Conservation (phyloP, 1,140 invertebrate species). For the Calephelis virginiensis region DNA sequence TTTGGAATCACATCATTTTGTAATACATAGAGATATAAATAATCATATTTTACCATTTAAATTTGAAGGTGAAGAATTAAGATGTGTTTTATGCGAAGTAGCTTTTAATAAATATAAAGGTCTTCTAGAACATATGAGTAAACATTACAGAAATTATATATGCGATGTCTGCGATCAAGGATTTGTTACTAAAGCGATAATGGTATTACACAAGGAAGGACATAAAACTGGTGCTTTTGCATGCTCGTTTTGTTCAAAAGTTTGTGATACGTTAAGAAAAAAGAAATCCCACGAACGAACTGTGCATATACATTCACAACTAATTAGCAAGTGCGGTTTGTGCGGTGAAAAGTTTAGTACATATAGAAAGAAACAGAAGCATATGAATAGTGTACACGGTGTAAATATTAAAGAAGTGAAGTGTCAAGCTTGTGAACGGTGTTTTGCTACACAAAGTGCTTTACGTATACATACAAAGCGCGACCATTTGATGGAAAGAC, state of each 20-base stretch:
- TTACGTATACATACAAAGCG: constrained; percentile 33
- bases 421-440: constrained; percentile 36
- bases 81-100: constrained; percentile 28
- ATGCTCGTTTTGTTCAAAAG: constrained; percentile 37
- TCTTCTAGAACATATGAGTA: constrained; percentile 42
- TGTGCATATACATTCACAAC: constrained; percentile 29
- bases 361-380: constrained; percentile 34
- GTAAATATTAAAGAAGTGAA: constrained; percentile 26
- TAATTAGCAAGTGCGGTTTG: constrained; percentile 37
- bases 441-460: constrained; percentile 27
- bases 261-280: constrained; percentile 33
- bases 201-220: constrained; percentile 28
- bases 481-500: constrained; percentile 38
- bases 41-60: constrained; percentile 40
- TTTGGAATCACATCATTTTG: constrained; percentile 32
- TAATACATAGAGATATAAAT: constrained; percentile 37
- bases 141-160: constrained; percentile 43
- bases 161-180: constrained; percentile 43
- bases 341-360: constrained; percentile 41
- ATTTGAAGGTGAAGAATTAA: constrained; percentile 32
- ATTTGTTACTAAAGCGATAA: constrained; percentile 31
- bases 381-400: constrained; percentile 37
- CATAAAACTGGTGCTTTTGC: constrained; percentile 33
- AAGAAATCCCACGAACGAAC: constrained; percentile 32
- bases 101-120: constrained; percentile 36